These are phyloP conservation scores for Amblyjoppa fuscipennis DNA, from an alignment of 2,888 invertebrate species.

Conservation along the genomic window DNA sequence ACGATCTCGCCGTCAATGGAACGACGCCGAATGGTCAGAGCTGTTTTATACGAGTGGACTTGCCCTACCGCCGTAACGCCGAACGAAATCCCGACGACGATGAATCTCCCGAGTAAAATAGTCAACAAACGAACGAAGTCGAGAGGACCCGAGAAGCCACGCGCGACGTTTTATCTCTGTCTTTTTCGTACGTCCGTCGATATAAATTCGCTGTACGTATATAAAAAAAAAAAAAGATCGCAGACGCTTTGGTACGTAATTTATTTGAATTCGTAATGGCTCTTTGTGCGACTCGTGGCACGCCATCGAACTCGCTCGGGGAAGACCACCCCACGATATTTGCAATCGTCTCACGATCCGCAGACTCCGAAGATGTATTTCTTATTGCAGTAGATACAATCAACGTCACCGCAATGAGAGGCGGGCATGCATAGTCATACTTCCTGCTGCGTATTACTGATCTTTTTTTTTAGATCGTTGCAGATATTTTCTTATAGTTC, in stretches of 20 bases:
- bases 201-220: conserved; percentile 16
- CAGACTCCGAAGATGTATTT: conserved; percentile 12
- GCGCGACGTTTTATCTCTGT: background rate
- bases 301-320: conserved; percentile 44
- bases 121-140: conserved; percentile 15
- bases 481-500: too few species aligned
- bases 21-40: conserved; percentile 76
- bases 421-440: background rate
- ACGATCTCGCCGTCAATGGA: conserved; percentile 70
- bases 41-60: conserved; percentile 77
- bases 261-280: conserved; percentile 55
- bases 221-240: background rate
- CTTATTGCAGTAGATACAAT: background rate
- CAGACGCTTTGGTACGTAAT: conserved; percentile 6
- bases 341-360: conserved; percentile 63
- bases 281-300: conserved; percentile 50
- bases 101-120: conserved; percentile 36
- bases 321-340: conserved; percentile 28
- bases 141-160: conserved; percentile 1
- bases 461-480: background rate
- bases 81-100: conserved; percentile 53
- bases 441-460: background rate
- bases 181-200: background rate
- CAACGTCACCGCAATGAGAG: background rate
- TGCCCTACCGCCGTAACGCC: conserved; percentile 71